Percentiles rank a stretch among this genome's conserved stretches.
These are phyloP conservation scores for Scaptodrosophila lebanonensis DNA, from an alignment of 1,140 invertebrate genomes.

Conservation along the genomic window DNA sequence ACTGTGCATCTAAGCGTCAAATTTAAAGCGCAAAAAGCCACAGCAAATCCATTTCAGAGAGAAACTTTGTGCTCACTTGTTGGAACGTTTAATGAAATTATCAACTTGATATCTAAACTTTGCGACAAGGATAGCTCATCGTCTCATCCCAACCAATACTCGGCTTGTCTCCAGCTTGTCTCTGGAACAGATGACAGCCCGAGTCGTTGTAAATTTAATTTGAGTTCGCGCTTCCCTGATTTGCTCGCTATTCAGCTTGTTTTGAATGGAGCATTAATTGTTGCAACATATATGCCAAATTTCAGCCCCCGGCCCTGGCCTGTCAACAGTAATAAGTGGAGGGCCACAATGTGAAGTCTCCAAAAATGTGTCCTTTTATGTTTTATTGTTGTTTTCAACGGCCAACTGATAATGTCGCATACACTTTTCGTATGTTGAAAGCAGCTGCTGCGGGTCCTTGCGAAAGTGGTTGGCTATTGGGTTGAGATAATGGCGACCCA, in stretches of 20 bases:
- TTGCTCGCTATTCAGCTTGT: conserved; percentile 55
- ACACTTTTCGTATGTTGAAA: conserved; percentile 13
- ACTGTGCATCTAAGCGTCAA: too few species aligned
- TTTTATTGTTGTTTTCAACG: too few species aligned
- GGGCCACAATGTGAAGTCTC: too few species aligned
- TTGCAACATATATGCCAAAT: conserved; percentile 61
- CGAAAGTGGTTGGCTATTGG: conserved; percentile 16
- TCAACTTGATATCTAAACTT: conserved; percentile 65
- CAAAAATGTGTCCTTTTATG: too few species aligned
- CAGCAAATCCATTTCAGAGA: conserved; percentile 16
- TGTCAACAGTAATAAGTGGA: too few species aligned
- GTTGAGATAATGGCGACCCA: too few species aligned
- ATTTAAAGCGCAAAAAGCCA: conserved; percentile 17
- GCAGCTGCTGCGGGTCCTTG: conserved; percentile 5
- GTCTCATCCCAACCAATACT: too few species aligned
- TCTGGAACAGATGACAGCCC: background rate
- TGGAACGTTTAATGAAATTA: conserved; percentile 63
- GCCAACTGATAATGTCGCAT: conserved; percentile 43
- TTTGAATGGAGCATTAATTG: conserved; percentile 61
- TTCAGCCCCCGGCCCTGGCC: too few species aligned
- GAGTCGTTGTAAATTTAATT: conserved; percentile 55
- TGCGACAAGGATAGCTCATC: conserved; percentile 19
- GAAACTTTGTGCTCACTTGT: conserved; percentile 42
- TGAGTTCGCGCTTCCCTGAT: conserved; percentile 38
- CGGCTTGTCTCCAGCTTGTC: too few species aligned